These are phyloP conservation scores for Podarcis siculus DNA, from an alignment of 2,797 vertebrate genomes.

Conservation along the genomic window DNA sequence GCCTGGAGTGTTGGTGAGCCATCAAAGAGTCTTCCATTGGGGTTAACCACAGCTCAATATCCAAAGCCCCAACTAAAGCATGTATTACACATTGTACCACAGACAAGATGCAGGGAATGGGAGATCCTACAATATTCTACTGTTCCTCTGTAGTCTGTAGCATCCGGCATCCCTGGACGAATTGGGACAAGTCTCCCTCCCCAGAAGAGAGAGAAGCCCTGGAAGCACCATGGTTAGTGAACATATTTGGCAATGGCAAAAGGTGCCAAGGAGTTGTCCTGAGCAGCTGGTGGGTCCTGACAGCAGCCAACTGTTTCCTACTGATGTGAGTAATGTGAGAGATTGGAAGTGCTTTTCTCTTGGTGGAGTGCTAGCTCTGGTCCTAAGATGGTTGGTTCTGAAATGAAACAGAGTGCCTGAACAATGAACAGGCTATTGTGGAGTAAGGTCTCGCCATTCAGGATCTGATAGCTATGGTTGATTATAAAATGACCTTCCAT, in stretches of 20 bases:
- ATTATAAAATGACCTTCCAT: not conserved
- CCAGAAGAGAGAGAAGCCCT: not conserved
- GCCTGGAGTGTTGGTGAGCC: not conserved
- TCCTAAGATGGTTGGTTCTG: not conserved
- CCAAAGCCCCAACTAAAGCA: not conserved
- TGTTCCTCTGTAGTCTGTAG: constrained; percentile 7
- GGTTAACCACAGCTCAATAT: not conserved
- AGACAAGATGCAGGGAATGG: not conserved
- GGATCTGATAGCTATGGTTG: not conserved
- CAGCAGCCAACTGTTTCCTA: constrained; percentile 35
- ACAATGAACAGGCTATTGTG: no score
- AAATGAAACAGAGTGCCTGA: not conserved
- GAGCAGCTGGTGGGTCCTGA: constrained; percentile 44
- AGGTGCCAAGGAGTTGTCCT: constrained; percentile 41
- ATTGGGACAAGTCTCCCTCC: not conserved
- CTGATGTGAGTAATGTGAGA: constrained; percentile 35
- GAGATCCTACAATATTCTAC: not conserved
- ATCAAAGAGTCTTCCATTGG: not conserved
- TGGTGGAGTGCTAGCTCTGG: not conserved
- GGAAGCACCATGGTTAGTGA: constrained; percentile 31
- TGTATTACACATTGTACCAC: not conserved
- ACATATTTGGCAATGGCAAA: constrained; percentile 2
- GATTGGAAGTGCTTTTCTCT: not conserved
- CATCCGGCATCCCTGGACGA: not conserved
- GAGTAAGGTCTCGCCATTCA: not conserved